Conservation (phyloP, 92 coral and sea anemone species). For the Metridium senile region DNA sequence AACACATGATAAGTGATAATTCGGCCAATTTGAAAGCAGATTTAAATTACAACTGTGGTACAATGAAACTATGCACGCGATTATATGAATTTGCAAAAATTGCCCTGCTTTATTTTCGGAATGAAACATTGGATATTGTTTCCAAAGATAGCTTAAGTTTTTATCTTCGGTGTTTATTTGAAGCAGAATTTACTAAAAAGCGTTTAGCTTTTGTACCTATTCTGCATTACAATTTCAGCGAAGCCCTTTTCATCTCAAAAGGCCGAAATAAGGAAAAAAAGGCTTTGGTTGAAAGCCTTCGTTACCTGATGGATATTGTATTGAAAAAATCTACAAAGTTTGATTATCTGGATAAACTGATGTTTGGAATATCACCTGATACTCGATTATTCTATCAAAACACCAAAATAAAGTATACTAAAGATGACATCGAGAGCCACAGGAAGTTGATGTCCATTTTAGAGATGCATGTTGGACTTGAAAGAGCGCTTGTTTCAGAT, state of each 20-base stretch:
- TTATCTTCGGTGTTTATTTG: not conserved
- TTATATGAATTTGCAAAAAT: not conserved
- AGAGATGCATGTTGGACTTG: not conserved
- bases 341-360: not conserved
- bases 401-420: not conserved
- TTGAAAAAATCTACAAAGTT: slow-evolving; percentile 2
- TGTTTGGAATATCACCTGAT: slow-evolving; percentile 1
- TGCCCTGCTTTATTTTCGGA: not conserved
- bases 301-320: slow-evolving; percentile 7
- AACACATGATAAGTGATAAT: not conserved
- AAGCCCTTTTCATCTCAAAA: slow-evolving; percentile 1
- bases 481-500: not conserved
- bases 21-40: not conserved
- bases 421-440: not conserved
- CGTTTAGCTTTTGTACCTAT: not conserved
- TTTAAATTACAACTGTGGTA: not conserved
- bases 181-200: not conserved
- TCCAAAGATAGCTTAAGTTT: not conserved
- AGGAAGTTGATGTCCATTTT: not conserved
- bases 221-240: not conserved
- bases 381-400: slow-evolving; percentile 13
- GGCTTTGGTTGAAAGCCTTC: not conserved
- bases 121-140: not conserved
- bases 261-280: not conserved
- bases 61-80: not conserved